Percentiles rank a stretch among this genome's conserved stretches.
These are phyloP conservation scores for Spatulosminthurus flaviceps DNA, from an alignment of 2,888 invertebrate species.

Conservation along the genomic window DNA sequence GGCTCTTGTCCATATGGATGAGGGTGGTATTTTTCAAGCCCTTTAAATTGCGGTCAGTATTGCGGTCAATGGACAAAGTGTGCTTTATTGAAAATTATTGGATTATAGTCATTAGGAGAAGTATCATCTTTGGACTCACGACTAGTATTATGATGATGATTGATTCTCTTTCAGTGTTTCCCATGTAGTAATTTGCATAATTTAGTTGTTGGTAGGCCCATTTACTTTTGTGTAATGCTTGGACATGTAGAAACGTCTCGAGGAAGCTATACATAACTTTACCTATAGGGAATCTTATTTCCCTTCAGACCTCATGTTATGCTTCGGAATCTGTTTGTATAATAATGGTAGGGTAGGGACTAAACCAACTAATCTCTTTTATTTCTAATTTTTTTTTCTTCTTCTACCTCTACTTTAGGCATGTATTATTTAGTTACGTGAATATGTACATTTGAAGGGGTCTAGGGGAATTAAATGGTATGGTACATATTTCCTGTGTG, in stretches of 20 bases:
- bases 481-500: too few species aligned
- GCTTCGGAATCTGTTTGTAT: slow-evolving; percentile 1
- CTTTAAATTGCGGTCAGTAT: neutral
- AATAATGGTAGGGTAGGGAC: slow-evolving; percentile 38
- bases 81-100: slow-evolving; percentile 49
- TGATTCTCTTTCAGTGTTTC: slow-evolving; percentile 42
- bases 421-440: too few species aligned
- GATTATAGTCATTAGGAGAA: slow-evolving; percentile 48
- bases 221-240: neutral
- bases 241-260: neutral
- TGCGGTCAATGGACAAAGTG: slow-evolving; percentile 34
- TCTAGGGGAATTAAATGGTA: too few species aligned
- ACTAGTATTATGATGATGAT: slow-evolving; percentile 48
- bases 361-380: slow-evolving; percentile 13
- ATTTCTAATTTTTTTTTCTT: neutral
- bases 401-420: neutral
- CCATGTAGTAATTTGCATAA: slow-evolving; percentile 43
- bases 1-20: neutral
- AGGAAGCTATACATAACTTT: too few species aligned
- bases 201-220: slow-evolving; percentile 29
- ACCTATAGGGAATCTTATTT: too few species aligned
- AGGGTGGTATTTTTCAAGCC: slow-evolving; percentile 2
- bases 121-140: slow-evolving; percentile 43
- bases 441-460: too few species aligned
- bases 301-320: slow-evolving; percentile 41